Conservation (phyloP, 2,888 invertebrate genomes). For the Shargacucullia verbasci region DNA sequence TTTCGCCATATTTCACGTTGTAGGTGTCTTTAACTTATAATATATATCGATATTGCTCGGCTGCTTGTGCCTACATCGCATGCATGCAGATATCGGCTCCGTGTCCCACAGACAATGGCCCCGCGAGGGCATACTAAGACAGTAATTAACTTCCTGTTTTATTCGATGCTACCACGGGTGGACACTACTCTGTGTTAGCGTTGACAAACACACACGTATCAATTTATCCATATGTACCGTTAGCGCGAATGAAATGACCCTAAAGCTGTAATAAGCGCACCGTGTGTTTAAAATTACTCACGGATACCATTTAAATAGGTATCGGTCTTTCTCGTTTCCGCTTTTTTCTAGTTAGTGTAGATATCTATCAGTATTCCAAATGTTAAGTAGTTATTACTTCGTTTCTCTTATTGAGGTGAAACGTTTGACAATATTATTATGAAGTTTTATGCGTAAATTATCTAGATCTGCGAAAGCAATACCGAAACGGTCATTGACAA, state of each 20-base stretch:
- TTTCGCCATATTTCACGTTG: background rate
- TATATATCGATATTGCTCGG: constrained; percentile 8
- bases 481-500: constrained; percentile 69
- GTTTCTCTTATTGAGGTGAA: background rate
- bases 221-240: constrained; percentile 54
- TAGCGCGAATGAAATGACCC: constrained; percentile 35
- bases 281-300: constrained; percentile 44
- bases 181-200: constrained; percentile 26
- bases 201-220: constrained; percentile 44
- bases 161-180: constrained; percentile 48
- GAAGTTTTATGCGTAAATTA: constrained; percentile 3
- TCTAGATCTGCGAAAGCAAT: constrained; percentile 40
- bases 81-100: constrained; percentile 41
- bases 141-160: constrained; percentile 64
- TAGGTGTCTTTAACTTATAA: background rate
- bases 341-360: background rate
- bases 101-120: constrained; percentile 49
- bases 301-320: too few species aligned
- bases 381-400: background rate
- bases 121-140: constrained; percentile 49
- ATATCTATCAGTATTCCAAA: background rate
- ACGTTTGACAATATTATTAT: background rate
- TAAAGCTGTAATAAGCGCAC: constrained; percentile 25
- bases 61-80: constrained; percentile 17
- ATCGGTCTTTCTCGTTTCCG: constrained; percentile 8